Evolutionary conservation across 2,113 vertebrate species (phyloP), one percentile per base, ranked within the genome.

Genomic region (Rhineura floridana): DNA sequence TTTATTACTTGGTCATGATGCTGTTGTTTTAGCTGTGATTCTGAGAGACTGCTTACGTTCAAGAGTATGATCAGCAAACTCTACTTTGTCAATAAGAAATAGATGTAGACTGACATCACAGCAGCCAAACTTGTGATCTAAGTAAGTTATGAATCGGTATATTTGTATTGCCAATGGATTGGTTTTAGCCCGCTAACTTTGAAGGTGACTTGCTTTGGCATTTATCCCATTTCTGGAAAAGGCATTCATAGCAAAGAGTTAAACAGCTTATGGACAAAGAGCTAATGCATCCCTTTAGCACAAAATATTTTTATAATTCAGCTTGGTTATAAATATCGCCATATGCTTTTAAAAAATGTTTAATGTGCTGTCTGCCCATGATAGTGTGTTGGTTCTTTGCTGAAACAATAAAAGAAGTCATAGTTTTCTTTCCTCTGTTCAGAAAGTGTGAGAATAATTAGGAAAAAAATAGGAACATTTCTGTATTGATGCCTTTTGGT

Each of bases 1-100:
- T 91, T 93, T 93, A 94, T 94, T 94, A 89, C 93, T 93, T 94
- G 94, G 28, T 81, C 1, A 0, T 82, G 83, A 55, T 90, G 86
- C 62, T 42, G 55, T 80, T 80, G 44, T 28, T 75, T 92, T 93
- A 7, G 28, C 62, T 87, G 39, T 84, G 59, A 70, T 88, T 86
- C 87, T 89, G 91, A 88, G 86, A 86, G 90, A 0, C 1, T 83
- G 62, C 89, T 77, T 85, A 44, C 0, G 7, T 67, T 33, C 36
- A 88, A 86, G 87, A 1, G 9, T 91, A 28, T 0, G 36, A 69
- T 93, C 90, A 90, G 91, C 91, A 91, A 72, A 67, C 85, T 92
- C 87, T 93, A 85, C 85, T 88, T 94, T 1, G 87, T 77, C 91
- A 95, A 86, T 85, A 62, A 91, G 89, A 88, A 91, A 83, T 93